Conservation (phyloP, 2,113 vertebrate genomes). For the Zosterops hypoxanthus region DNA sequence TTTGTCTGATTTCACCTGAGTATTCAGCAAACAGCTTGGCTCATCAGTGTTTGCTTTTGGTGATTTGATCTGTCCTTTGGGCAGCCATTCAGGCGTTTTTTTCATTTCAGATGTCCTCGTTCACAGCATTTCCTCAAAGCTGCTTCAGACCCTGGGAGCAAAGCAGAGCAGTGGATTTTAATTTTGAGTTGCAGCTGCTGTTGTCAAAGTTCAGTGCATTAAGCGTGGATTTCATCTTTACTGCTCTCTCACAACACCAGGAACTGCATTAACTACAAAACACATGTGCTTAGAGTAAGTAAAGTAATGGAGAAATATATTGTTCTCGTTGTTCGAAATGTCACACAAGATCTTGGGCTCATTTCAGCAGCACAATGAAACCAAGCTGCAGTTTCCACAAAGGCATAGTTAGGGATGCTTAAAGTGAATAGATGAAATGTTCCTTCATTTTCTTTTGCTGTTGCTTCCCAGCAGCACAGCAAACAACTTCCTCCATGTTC, state of each 20-base stretch:
- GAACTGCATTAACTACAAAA: conserved; percentile 49
- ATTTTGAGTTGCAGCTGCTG: conserved; percentile 60
- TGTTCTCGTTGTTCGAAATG: conserved; percentile 33
- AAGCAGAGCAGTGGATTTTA: conserved; percentile 40
- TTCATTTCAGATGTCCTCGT: conserved; percentile 23
- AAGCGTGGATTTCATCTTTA: conserved; percentile 44
- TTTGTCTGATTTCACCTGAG: conserved; percentile 29
- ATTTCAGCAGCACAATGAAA: conserved; percentile 10
- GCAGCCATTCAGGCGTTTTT: not conserved
- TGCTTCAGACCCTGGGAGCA: conserved; percentile 20
- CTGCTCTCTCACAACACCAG: conserved; percentile 18
- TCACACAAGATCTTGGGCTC: not conserved
- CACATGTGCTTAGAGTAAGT: conserved; percentile 14
- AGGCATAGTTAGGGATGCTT: not conserved
- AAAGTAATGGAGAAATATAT: conserved; percentile 32
- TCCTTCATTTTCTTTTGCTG: not conserved
- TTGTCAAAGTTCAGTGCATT: conserved; percentile 61
- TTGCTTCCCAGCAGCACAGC: not conserved
- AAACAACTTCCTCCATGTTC: not conserved
- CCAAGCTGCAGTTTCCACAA: not conserved
- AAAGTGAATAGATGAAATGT: not conserved
- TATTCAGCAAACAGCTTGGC: conserved; percentile 3
- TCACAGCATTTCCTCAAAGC: not conserved
- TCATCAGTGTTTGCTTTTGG: conserved; percentile 30
- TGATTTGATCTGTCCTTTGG: conserved; percentile 43